These are phyloP conservation scores for Epinotia nisella DNA, from an alignment of 2,888 invertebrate genomes.

Conservation along the genomic window DNA sequence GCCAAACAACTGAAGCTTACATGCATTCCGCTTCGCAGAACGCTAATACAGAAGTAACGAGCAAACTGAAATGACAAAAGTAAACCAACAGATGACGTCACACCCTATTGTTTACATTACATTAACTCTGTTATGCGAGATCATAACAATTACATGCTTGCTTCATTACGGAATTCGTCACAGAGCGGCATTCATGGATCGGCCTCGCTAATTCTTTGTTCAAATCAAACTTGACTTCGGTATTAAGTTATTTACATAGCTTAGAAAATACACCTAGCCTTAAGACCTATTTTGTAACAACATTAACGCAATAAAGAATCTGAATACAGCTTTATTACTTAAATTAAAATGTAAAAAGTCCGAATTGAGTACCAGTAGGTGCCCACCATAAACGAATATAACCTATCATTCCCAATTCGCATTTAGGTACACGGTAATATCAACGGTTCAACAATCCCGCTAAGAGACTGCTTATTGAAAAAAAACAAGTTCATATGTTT, in stretches of 20 bases:
- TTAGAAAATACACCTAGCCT: too few relatives aligned
- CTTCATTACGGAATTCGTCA: constrained; percentile 20
- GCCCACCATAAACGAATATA: too few relatives aligned
- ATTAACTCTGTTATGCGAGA: constrained; percentile 14
- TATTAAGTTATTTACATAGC: not conserved
- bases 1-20: not conserved
- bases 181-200: constrained; percentile 14
- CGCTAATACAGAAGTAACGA: constrained; percentile 6
- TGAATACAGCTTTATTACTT: too few relatives aligned
- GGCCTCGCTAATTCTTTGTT: constrained; percentile 1
- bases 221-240: not conserved
- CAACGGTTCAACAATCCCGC: too few relatives aligned
- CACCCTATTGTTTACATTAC: constrained; percentile 39
- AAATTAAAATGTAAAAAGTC: too few relatives aligned
- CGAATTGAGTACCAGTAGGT: too few relatives aligned
- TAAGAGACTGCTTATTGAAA: not conserved
- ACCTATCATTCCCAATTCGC: too few relatives aligned
- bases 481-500: not conserved
- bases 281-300: too few relatives aligned
- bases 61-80: constrained; percentile 14
- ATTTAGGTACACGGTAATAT: too few relatives aligned
- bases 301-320: too few relatives aligned
- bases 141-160: constrained; percentile 37
- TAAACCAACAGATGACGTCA: constrained; percentile 28
- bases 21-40: not conserved